A percentile compares a stretch with the other conserved stretches of the same genome.
Evolutionary conservation across 2,888 invertebrate genomes (phyloP).

Genomic region (Lepidocyrtinus sp.): DNA sequence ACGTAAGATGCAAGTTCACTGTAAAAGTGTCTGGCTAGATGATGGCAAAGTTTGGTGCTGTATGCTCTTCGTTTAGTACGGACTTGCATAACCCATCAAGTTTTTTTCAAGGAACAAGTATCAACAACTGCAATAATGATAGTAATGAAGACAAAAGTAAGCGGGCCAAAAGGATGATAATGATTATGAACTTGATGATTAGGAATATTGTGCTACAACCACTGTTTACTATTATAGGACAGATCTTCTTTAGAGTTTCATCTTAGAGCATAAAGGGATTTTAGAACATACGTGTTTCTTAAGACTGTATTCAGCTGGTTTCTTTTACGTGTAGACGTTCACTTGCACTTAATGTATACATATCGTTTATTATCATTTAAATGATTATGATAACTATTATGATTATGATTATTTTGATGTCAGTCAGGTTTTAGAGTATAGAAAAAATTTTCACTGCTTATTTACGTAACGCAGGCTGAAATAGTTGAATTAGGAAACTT

Average conservation of each 20-base stretch:
- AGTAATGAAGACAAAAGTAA: constrained; percentile 35
- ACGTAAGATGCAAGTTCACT: too few species aligned
- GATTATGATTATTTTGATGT: constrained; percentile 45
- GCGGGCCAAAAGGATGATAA: constrained; percentile 26
- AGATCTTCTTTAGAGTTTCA: too few species aligned
- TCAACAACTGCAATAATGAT: constrained; percentile 15
- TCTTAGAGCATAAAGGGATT: too few species aligned
- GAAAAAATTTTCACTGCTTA: neutral
- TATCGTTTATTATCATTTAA: constrained; percentile 49
- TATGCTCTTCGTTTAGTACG: neutral
- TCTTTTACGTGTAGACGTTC: too few species aligned
- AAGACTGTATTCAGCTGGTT: too few species aligned
- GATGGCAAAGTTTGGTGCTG: neutral
- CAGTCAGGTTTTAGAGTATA: constrained; percentile 30
- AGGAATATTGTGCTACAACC: too few species aligned
- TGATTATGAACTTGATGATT: too few species aligned
- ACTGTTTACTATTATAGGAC: too few species aligned
- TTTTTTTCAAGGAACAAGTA: too few species aligned
- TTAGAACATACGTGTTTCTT: too few species aligned
- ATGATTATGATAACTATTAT: constrained; percentile 47
- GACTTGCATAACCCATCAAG: neutral
- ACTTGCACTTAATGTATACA: constrained; percentile 42
- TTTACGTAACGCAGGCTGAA: neutral
- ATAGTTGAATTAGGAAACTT: constrained; percentile 5
- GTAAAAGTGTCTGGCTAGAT: constrained; percentile 2